Evolutionary conservation across 2,888 invertebrate genomes (phyloP), one percentile per base, ranked within the genome.

Genomic region (Luperina nickerlii): DNA sequence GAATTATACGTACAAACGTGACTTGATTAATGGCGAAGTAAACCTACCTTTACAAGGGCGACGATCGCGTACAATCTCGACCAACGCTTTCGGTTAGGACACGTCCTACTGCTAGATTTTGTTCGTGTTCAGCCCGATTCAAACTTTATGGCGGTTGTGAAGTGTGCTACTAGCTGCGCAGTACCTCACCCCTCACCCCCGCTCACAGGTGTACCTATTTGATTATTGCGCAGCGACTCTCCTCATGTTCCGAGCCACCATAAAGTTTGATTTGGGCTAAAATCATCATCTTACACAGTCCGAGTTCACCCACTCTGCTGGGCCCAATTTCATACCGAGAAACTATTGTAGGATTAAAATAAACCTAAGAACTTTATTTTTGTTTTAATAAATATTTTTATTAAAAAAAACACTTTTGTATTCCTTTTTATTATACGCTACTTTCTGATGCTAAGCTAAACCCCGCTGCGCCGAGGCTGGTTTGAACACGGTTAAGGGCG

Each of bases 311-410:
- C 11, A n/a, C 6, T n/a, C 6, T n/a, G 5, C 24, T 24, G 51
- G 7, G 32, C 20, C 48, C 48, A 51, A 32, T 48, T 62, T 27
- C n/a, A 42, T 65, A 45, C n/a, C 6, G 32, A 51, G 7, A 63
- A 48, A 71, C 38, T 66, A 45, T 54, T 60, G 8, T 79, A 71
- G 27, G 78, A 62, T 71, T 48, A n/a, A 67, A 71, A 66, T 81
- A 54, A 78, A 81, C 9, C 7, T 70, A 42, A 57, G 27, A 15
- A 38, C 8, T 75, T 48, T 32, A 54, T 32, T 67, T 32, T 2
- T 38, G 32, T 63, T 71, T 45, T 24, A 18, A 18, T 79, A 15
- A 8, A 74, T 51, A 32, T 15, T 65, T 27, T 38, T 8, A 45
- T 1, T 20, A 18, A 11, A 27, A 11, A 27, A 48, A 45, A 20